A percentile compares a stretch with the other conserved stretches of the same genome.
Conservation (phyloP, 2,113 vertebrate species). For the Scalopus aquaticus region DNA sequence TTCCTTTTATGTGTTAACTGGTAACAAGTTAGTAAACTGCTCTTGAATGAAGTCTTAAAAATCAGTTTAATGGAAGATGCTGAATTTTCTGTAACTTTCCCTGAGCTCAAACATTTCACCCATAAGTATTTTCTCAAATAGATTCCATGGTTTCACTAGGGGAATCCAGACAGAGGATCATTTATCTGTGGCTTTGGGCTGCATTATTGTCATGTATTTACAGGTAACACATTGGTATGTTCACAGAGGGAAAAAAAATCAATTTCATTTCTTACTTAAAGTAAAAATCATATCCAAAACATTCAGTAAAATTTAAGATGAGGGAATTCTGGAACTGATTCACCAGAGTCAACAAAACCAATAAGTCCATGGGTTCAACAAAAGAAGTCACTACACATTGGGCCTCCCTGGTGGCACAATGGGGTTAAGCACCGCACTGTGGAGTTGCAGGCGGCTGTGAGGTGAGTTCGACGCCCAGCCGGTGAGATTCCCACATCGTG, state of each 20-base stretch:
- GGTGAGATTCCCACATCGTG: too few species aligned
- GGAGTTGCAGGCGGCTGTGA: too few species aligned
- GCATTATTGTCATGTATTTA: background rate
- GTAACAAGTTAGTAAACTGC: conserved; percentile 22
- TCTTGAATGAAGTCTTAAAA: conserved; percentile 11
- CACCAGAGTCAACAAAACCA: conserved; percentile 8
- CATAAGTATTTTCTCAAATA: conserved; percentile 32
- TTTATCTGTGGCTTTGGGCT: background rate
- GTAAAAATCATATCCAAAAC: background rate
- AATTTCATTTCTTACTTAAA: conserved; percentile 12
- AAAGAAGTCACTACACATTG: too few species aligned
- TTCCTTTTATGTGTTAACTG: conserved; percentile 15
- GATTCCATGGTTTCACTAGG: background rate
- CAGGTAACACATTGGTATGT: background rate
- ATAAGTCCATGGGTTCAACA: background rate
- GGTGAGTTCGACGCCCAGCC: too few species aligned
- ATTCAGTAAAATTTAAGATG: conserved; percentile 46
- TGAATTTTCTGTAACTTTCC: conserved; percentile 16
- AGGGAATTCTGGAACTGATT: conserved; percentile 23
- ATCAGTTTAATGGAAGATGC: conserved; percentile 23
- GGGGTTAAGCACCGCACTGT: too few species aligned
- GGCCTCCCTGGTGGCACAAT: too few species aligned
- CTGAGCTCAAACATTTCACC: conserved; percentile 5
- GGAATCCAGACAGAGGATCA: background rate
- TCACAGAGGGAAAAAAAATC: background rate